Base-by-base conservation (phyloP, 2,888 invertebrate genomes). In the Cataglyphis livida region DNA sequence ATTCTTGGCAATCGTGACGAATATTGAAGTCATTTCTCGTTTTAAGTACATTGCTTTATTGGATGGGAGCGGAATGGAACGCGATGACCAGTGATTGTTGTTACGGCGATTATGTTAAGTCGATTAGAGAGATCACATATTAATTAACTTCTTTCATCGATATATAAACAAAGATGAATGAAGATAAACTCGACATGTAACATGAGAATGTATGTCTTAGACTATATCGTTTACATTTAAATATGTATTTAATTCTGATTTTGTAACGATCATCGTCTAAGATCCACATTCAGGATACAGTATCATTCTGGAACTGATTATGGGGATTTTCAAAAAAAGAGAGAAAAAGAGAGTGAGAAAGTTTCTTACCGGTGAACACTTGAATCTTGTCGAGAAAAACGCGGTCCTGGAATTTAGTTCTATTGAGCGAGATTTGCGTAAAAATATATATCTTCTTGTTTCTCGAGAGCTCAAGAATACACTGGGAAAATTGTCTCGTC, bases 281-380 rank as follows among this genome's bases (percentile, higher is more conserved):
- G 91, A 91, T 92, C 90, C 89, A 54, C 62, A 90, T 93, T 92
- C 93, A 92, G 92, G 90, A 90, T 88, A 92, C 89, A 91, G 90
- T 92, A 90, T 89, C 91, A 91, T 91, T 92, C 92, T 93, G 91
- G 87, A 92, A 90, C 93, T 92, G 93, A 93, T 92, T 90, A 90
- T 83, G 78, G 92, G 90, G 91, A 88, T 90, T 91, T 92, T 89
- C 85, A 89, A 87, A 90, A 90, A 90, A 89, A 91, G 12, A 41
- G 12, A 41, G 12, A 41, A 3, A 41, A 12, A 38, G 90, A 38
- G 10, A 15, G 57, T 25, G 57, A 28, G 18, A 61, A 28, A 61
- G 82, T 78, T 85, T 84, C 78, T 71, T 65, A 28, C 64, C 70
- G 70, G 85, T 86, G 85, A 57, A 57, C 68, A 51, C 83, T 83